Evolutionary conservation across 92 coral and sea anemone species (phyloP), one percentile per base, ranked within the genome.

Genomic region (Plumapathes pennacea): DNA sequence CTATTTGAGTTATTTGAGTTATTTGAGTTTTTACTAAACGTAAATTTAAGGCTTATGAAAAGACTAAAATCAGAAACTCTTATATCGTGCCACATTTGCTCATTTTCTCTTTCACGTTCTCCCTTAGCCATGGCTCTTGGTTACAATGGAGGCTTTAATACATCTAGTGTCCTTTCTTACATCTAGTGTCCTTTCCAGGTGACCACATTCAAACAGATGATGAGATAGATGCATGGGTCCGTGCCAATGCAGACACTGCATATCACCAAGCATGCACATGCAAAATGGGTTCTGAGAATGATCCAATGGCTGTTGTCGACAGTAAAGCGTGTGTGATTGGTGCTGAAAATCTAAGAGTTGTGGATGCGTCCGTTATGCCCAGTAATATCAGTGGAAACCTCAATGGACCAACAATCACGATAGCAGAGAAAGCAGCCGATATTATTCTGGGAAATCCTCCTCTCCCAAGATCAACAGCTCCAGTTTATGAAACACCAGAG

Each of bases 221-320:
- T 45, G 70, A 80, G n/a, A 74, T 88, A 22, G 96, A 88, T 38
- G 90, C 72, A 24, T 88, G 86, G 76, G 68, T 88, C 21, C 57
- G 88, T 15, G 77, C 64, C 42, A 63, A 78, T 46, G 73, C 83
- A 0, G 88, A 74, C 54, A 88, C 96, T 0, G 81, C 79, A 0
- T 88, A 88, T 50, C 96, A 88, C 38, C 96, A 90, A 22, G 72
- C 90, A 3, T 75, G 96, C 64, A 88, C 96, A 0, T 88, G 96
- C 27, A 88, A 88, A 62, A 88, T 88, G 90, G 96, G 96, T 10
- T 21, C 86, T 0, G 76, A 64, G 15, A 60, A 70, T 17, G 96
- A 88, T 54, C 80, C 83, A 10, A 74, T 84, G 88, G 86, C 90
- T 15, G 96, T 88, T 15, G 90, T 88, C 10, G 84, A 88, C 46